Evolutionary conservation across 1,140 invertebrate genomes (phyloP).

Genomic region (Atta cephalotes): DNA sequence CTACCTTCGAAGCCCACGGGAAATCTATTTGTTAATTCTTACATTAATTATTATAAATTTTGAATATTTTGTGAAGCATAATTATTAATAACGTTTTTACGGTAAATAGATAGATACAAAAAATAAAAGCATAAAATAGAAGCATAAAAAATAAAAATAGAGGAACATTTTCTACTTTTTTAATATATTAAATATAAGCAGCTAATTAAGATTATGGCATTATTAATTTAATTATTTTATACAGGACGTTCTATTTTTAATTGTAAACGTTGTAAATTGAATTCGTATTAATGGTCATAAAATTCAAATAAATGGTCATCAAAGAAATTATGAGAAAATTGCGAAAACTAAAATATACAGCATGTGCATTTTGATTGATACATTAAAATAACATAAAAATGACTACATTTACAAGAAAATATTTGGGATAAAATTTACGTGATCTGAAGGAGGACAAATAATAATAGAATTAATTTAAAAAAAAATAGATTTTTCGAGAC

Average conservation of each 20-base stretch:
- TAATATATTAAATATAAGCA: neutral
- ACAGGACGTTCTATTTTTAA: too few species aligned
- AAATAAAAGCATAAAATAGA: too few species aligned
- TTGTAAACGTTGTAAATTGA: neutral
- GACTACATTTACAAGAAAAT: too few species aligned
- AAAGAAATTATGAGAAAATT: neutral
- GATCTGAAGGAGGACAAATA: too few species aligned
- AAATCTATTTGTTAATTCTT: slow-evolving; percentile 85
- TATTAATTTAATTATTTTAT: too few species aligned
- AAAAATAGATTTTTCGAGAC: too few species aligned
- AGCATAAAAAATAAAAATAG: neutral
- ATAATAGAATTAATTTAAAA: too few species aligned
- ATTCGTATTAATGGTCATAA: neutral
- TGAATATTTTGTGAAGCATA: neutral
- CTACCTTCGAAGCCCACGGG: slow-evolving; percentile 89
- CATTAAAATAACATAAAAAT: too few species aligned
- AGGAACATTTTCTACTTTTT: slow-evolving; percentile 9
- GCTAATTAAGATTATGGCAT: neutral
- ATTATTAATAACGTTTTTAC: slow-evolving; percentile 4
- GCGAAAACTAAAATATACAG: neutral
- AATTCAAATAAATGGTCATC: neutral
- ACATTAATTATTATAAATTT: neutral
- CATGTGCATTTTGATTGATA: too few species aligned
- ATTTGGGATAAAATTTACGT: too few species aligned
- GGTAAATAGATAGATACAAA: neutral